These are phyloP conservation scores for Julus scanicus DNA, from an alignment of 2,888 invertebrate species.

Conservation along the genomic window DNA sequence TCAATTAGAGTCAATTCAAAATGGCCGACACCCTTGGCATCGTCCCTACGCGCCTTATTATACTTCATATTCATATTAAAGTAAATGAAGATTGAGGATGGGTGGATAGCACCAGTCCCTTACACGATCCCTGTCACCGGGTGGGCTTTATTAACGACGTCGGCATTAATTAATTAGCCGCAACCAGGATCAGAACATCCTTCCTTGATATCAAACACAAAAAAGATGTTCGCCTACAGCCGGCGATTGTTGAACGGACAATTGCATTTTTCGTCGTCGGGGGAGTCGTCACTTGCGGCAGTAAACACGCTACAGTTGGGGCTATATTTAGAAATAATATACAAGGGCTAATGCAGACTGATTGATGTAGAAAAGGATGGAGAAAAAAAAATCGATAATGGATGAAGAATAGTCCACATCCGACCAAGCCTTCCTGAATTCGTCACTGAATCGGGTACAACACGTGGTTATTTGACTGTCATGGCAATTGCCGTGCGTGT, in stretches of 20 bases:
- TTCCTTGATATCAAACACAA: background rate
- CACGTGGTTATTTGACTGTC: conserved; percentile 24
- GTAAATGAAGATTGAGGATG: background rate
- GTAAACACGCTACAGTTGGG: background rate
- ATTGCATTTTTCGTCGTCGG: background rate
- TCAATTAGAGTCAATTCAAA: background rate
- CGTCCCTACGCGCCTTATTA: background rate
- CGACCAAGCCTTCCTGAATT: background rate
- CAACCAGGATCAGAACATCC: background rate
- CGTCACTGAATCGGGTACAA: background rate
- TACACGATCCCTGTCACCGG: background rate
- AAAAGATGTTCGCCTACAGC: background rate
- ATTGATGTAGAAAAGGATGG: background rate
- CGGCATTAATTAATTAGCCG: background rate
- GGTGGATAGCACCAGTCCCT: background rate
- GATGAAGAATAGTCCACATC: background rate
- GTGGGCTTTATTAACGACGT: no score
- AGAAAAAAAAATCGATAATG: conserved; percentile 9
- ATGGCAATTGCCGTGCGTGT: no score
- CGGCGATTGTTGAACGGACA: background rate
- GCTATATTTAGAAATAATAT: conserved; percentile 17
- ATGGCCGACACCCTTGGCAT: background rate
- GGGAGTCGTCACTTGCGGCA: background rate
- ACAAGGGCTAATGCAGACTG: conserved; percentile 14
- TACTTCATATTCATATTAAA: background rate